Evolutionary conservation across 1,140 invertebrate species (phyloP), one percentile per base, ranked within the genome.

Genomic region (Triops longicaudatus): DNA sequence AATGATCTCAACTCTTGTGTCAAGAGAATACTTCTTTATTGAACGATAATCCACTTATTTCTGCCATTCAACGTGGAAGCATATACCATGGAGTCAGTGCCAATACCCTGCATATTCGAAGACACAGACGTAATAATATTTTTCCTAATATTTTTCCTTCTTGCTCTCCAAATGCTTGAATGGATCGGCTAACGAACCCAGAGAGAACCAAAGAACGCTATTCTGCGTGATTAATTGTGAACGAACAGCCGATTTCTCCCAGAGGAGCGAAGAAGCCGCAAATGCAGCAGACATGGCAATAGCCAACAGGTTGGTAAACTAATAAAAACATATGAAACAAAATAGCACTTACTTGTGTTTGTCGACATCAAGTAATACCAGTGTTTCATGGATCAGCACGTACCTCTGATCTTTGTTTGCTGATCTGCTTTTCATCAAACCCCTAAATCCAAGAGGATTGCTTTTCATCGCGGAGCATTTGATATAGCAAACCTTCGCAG

Each of bases 401-500:
- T 22, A 9, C 50, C 14, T 22, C 14, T 17, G 50, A 22, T 63
- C 50, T 63, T 22, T 63, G 50, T 63, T 63, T 63, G 50, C 50
- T 63, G 50, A 63, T 63, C 50, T 63, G 50, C 50, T 63, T 63
- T 63, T 63, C 50, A 63, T 63, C 22, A 63, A 63, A 63, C 50
- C 50, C 43, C 31, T 37, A 63, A 63, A 63, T 63, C 50, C 50
- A 14, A n/a, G 17, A 17, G 50, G 50, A 63, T 63, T 63, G 50
- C 50, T 63, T 63, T 22, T 63, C 50, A 63, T 63, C 50, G 22
- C 50, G 22, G 4, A 63, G 50, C 50, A 63, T 63, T 22, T 22
- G 14, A 63, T 12, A 22, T 14, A 17, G 6, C 50, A 22, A 63
- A 63, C 17, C 17, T 63, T 63, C 22, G 14, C 22, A 14, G 9